Evolutionary conservation across 2,888 invertebrate genomes (phyloP).

Genomic region (Drosophila incognita): DNA sequence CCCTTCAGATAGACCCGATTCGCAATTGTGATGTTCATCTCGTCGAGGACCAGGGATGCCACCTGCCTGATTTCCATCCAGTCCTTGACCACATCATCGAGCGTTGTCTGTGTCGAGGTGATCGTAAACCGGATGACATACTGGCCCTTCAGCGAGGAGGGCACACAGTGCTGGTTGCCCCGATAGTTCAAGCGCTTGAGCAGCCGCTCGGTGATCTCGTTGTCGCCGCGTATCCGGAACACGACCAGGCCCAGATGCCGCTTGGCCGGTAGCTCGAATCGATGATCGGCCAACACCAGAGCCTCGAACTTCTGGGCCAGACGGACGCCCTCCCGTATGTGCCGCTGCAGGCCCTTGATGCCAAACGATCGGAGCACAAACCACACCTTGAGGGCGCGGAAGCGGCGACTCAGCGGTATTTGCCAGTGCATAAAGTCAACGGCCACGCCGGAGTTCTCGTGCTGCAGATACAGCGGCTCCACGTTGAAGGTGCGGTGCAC

Average conservation of each 20-base stretch:
- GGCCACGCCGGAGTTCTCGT: slow-evolving; percentile 98
- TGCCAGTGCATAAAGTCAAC: slow-evolving; percentile 99
- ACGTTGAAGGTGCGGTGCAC: slow-evolving; percentile 99
- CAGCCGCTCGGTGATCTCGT: slow-evolving; percentile 94
- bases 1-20: slow-evolving; percentile 91
- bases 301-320: slow-evolving; percentile 96
- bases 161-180: slow-evolving; percentile 96
- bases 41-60: slow-evolving; percentile 89
- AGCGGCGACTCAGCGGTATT: slow-evolving; percentile 96
- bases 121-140: slow-evolving; percentile 96
- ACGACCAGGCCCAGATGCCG: slow-evolving; percentile 95
- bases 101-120: slow-evolving; percentile 94
- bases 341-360: slow-evolving; percentile 94
- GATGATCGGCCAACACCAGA: slow-evolving; percentile 91
- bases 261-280: slow-evolving; percentile 96
- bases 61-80: slow-evolving; percentile 94
- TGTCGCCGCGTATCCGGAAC: slow-evolving; percentile 94
- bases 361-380: slow-evolving; percentile 98
- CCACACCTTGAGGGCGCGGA: slow-evolving; percentile 97
- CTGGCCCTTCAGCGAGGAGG: slow-evolving; percentile 95
- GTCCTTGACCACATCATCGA: slow-evolving; percentile 91
- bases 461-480: slow-evolving; percentile 97
- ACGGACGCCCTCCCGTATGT: slow-evolving; percentile 95
- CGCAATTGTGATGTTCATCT: slow-evolving; percentile 86
- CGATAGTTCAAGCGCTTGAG: slow-evolving; percentile 94